These are phyloP conservation scores for Fregata magnificens DNA, from an alignment of 2,113 vertebrate genomes.

Conservation along the genomic window DNA sequence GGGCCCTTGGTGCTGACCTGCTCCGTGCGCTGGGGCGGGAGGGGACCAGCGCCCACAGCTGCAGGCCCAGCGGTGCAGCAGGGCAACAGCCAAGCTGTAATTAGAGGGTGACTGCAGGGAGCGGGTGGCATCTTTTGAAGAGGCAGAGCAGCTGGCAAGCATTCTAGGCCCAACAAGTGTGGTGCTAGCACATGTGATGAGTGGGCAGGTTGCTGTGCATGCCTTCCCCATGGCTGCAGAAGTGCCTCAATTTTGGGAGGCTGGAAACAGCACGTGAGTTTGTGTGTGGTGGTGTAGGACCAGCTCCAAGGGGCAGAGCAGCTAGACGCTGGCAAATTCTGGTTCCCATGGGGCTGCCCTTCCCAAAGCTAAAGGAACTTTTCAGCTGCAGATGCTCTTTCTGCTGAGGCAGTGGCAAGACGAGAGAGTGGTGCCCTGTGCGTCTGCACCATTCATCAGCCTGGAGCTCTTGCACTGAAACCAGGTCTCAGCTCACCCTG, in stretches of 20 bases:
- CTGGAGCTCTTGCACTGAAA: not conserved
- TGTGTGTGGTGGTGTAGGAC: not conserved
- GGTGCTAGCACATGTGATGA: not conserved
- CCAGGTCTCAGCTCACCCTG: not conserved
- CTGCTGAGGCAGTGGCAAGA: not conserved
- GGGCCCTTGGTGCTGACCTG: not conserved
- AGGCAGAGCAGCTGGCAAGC: not conserved
- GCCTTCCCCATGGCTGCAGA: not conserved
- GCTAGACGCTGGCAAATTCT: not conserved
- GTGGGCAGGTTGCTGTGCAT: not conserved
- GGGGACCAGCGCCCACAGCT: not conserved
- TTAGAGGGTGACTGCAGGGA: not conserved
- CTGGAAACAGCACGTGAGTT: not conserved
- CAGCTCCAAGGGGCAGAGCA: not conserved
- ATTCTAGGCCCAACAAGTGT: not conserved
- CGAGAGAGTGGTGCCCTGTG: not conserved
- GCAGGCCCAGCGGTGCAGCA: not conserved
- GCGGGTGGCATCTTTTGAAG: not conserved
- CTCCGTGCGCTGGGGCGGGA: not conserved
- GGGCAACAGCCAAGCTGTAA: not conserved
- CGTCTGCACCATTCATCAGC: fast-evolving
- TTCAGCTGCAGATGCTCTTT: not conserved
- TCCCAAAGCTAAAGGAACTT: not conserved
- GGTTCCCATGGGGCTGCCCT: not conserved
- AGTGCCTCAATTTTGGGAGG: not conserved